These are phyloP conservation scores for Oreortyx pictus DNA, from an alignment of 2,797 vertebrate species.

Conservation along the genomic window DNA sequence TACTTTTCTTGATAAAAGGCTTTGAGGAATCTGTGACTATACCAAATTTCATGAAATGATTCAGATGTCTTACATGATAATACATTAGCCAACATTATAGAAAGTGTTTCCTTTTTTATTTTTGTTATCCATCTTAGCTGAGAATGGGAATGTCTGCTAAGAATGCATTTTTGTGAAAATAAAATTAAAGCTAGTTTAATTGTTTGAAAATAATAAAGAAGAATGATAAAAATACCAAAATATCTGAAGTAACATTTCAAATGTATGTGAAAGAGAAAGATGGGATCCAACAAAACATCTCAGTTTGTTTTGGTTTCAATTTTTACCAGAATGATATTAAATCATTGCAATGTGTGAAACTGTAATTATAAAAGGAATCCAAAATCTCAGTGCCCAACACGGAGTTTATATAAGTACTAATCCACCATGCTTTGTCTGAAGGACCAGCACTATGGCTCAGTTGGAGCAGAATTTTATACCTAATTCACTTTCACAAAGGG, in stretches of 20 bases:
- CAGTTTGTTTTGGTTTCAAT: neutral
- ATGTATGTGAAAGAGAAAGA: neutral
- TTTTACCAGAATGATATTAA: neutral
- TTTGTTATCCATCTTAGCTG: neutral
- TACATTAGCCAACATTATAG: neutral
- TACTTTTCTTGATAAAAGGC: neutral
- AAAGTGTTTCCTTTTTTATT: neutral
- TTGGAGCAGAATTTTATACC: neutral
- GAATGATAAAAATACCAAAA: neutral
- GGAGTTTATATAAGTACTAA: neutral
- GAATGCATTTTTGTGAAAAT: neutral
- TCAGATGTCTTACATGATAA: neutral
- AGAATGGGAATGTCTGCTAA: neutral
- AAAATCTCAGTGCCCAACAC: neutral
- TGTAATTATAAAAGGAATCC: neutral
- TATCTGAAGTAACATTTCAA: slow-evolving; percentile 8
- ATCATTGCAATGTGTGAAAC: neutral
- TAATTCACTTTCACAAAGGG: neutral
- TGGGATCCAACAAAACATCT: neutral
- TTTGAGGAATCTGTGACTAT: neutral
- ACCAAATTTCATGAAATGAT: neutral
- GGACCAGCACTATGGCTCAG: neutral
- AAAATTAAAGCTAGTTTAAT: neutral
- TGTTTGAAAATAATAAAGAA: neutral
- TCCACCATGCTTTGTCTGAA: neutral